Conservation (phyloP, 2,797 vertebrate genomes). For the Acrossocheilus fasciatus region DNA sequence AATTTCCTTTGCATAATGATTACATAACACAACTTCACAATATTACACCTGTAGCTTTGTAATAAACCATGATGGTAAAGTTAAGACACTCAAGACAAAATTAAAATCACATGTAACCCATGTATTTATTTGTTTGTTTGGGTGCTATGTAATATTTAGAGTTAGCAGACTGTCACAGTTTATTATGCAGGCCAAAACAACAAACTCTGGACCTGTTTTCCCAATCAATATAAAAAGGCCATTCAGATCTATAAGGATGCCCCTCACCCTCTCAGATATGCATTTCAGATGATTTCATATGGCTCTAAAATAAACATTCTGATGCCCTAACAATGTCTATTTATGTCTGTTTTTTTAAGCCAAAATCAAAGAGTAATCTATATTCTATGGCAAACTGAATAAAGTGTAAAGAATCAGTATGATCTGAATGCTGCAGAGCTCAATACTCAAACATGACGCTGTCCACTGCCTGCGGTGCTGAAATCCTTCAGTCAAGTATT, state of each 20-base stretch:
- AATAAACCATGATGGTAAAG: neutral
- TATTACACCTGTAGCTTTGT: neutral
- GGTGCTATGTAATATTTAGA: neutral
- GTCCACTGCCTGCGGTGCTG: slow-evolving; percentile 58
- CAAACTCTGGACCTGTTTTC: no score
- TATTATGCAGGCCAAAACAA: neutral
- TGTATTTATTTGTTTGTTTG: neutral
- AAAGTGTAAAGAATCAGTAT: neutral
- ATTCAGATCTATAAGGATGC: no score
- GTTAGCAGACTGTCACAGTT: neutral
- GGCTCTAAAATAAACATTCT: neutral
- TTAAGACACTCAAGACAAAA: neutral
- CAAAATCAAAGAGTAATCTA: neutral
- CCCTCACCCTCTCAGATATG: neutral
- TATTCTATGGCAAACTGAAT: neutral
- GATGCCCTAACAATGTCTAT: neutral
- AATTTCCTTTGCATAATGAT: neutral
- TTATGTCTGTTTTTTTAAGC: neutral
- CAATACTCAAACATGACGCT: slow-evolving; percentile 42
- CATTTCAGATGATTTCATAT: neutral
- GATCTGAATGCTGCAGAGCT: neutral
- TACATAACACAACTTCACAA: neutral
- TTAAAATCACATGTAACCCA: neutral
- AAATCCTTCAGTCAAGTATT: neutral
- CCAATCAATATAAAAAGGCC: neutral